Base-by-base conservation (phyloP, 2,113 vertebrate species). In the Pipra filicauda region DNA sequence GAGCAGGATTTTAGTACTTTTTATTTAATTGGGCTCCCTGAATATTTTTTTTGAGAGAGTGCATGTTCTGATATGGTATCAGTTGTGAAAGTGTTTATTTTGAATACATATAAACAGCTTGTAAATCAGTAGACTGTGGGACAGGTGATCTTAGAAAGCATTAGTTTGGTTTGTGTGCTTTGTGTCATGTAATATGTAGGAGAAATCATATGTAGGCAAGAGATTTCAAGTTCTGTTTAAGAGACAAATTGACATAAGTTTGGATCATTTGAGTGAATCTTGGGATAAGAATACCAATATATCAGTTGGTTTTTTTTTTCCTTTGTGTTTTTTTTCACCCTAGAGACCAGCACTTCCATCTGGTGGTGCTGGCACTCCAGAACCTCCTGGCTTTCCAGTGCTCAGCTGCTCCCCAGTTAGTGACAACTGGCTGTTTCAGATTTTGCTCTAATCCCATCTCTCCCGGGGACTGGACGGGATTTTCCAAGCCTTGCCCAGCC, bases 231-330 rank as follows among this genome's bases (percentile, higher is more conserved):
- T 46, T 78, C 58, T 75, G 2, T 46, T 75, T 76, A n/a, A 57
- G 75, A 82, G 69, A 66, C 31, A 52, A 39, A 43, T 0, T 23
- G 71, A 10, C 14, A 3, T 33, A 69, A 35, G 16, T 55, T 83
- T 57, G 41, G 49, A 43, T 64, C 11, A 44, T 35, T 24, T 72
- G 35, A 79, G 41, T 1, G 2, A 43, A 44, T 78, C 12, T 70
- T 28, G 33, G 78, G 59, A 5, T 51, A 67, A 61, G 43, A 39
- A n/a, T 51, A 21, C 35, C 35, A 51, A 61, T 24, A 30, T 28
- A 37, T 8, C 9, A 20, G 15, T 52, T 54, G 39, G 5, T 0
- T 3, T 57, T 51, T 22, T 51, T 20, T 54, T 21, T 1, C 2
- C 14, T 26, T 48, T 15, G 6, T 61, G 37, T 12, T 31, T 49